phyloP scores from a whole-genome alignment of 2,888 invertebrate species.

The Phengaris arion region DNA sequence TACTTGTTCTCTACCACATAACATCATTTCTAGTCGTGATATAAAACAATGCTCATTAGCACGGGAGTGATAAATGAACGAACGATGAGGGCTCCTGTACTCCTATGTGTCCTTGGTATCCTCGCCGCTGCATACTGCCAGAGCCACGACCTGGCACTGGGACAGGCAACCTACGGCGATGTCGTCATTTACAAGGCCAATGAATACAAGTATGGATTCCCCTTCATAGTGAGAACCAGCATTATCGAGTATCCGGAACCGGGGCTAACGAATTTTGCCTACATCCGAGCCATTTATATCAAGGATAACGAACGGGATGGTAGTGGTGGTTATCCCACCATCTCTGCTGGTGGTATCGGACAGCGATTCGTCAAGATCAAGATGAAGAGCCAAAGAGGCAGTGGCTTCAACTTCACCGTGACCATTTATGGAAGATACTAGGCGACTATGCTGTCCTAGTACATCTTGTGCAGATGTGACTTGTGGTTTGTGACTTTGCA shows the following conservation, averaged over 20 bases:
- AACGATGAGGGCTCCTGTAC: constrained; percentile 59
- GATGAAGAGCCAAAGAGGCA: constrained; percentile 63
- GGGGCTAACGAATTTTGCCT: constrained; percentile 59
- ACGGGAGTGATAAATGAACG: constrained; percentile 60
- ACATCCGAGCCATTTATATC: constrained; percentile 59
- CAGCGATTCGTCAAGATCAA: constrained; percentile 67
- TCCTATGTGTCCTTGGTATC: constrained; percentile 51
- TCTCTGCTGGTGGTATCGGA: constrained; percentile 66
- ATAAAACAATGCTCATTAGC: constrained; percentile 62
- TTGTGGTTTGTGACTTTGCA: constrained; percentile 12
- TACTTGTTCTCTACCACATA: constrained; percentile 49
- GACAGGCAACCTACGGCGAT: constrained; percentile 62
- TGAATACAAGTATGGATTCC: constrained; percentile 67
- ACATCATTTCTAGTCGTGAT: constrained; percentile 46
- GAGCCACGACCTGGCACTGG: constrained; percentile 61
- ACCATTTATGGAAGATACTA: constrained; percentile 68
- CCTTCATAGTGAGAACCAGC: constrained; percentile 57
- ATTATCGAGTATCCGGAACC: constrained; percentile 61
- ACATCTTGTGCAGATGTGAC: constrained; percentile 32
- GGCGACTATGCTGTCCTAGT: constrained; percentile 42
- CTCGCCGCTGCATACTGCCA: constrained; percentile 51
- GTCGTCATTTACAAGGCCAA: constrained; percentile 57
- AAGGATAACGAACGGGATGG: constrained; percentile 64
- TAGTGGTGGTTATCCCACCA: constrained; percentile 59
- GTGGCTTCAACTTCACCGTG: constrained; percentile 68